A percentile compares a stretch with the other conserved stretches of the same genome.
These are phyloP conservation scores for Parambassis ranga DNA, from an alignment of 2,797 vertebrate genomes.

Conservation along the genomic window DNA sequence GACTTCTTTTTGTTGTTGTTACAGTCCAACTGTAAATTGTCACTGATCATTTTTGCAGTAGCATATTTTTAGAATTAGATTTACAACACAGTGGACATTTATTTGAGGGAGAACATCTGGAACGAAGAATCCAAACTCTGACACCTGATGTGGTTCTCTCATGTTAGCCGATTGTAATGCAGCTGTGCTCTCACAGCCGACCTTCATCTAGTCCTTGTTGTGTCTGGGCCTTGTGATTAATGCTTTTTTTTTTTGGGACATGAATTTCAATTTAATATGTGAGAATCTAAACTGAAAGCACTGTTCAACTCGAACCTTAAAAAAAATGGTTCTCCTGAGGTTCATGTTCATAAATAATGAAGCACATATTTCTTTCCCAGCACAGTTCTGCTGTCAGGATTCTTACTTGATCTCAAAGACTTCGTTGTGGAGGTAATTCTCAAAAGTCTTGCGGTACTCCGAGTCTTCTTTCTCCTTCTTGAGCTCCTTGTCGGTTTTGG, in stretches of 20 bases:
- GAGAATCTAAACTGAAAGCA: not conserved
- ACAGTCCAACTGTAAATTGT: not conserved
- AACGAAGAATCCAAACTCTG: too few species aligned
- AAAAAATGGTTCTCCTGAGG: not conserved
- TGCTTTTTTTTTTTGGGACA: too few species aligned
- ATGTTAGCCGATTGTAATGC: too few species aligned
- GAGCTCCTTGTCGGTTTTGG: constrained; percentile 95
- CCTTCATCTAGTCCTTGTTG: too few species aligned
- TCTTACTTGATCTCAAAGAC: constrained; percentile 87
- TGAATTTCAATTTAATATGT: not conserved
- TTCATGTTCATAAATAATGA: not conserved
- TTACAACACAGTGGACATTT: too few species aligned
- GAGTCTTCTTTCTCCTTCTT: constrained; percentile 93
- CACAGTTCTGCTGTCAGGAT: not conserved
- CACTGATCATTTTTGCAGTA: not conserved
- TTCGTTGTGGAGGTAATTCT: constrained; percentile 97
- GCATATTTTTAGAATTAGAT: not conserved
- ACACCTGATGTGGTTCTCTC: too few species aligned
- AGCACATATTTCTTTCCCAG: not conserved
- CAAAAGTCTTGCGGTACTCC: constrained; percentile 91
- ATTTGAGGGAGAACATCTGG: too few species aligned
- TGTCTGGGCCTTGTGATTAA: too few species aligned
- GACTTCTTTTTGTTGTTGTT: too few species aligned
- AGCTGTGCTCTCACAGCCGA: too few species aligned
- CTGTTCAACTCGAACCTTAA: not conserved